These are phyloP conservation scores for Phocides pigmalion DNA, from an alignment of 1,140 invertebrate species.

Conservation along the genomic window DNA sequence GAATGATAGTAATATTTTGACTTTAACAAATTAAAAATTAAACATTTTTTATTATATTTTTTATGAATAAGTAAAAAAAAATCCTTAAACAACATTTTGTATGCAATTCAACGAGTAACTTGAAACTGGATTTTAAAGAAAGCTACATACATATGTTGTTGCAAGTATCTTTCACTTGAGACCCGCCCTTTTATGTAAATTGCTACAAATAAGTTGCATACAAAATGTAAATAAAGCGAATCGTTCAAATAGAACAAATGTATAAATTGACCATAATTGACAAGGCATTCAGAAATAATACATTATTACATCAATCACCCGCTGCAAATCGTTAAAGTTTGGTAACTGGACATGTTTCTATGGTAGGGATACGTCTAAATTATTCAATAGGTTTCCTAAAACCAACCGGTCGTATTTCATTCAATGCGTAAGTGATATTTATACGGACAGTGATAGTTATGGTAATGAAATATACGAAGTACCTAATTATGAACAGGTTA, in stretches of 20 bases:
- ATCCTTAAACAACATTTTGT: no score
- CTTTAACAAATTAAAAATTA: neutral
- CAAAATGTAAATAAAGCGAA: slow-evolving; percentile 11
- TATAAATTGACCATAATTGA: slow-evolving; percentile 9
- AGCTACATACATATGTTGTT: no score
- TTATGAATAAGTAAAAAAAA: neutral
- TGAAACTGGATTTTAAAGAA: no score
- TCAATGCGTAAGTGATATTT: neutral
- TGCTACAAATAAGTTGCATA: neutral
- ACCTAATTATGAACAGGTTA: slow-evolving; percentile 22
- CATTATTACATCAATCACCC: slow-evolving; percentile 6
- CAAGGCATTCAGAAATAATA: slow-evolving; percentile 9
- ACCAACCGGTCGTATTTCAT: neutral
- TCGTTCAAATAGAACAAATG: neutral
- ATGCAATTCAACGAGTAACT: no score
- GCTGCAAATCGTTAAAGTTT: slow-evolving; percentile 6
- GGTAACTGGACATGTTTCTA: neutral
- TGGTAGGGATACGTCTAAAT: slow-evolving; percentile 1
- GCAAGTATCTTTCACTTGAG: no score
- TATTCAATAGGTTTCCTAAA: neutral
- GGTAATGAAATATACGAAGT: slow-evolving; percentile 14
- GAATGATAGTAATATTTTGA: neutral
- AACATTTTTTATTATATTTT: neutral
- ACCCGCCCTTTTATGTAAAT: slow-evolving; percentile 2
- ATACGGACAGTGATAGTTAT: neutral